These are phyloP conservation scores for Pseudocheirus occidentalis DNA, from an alignment of 2,797 vertebrate genomes.

Conservation along the genomic window DNA sequence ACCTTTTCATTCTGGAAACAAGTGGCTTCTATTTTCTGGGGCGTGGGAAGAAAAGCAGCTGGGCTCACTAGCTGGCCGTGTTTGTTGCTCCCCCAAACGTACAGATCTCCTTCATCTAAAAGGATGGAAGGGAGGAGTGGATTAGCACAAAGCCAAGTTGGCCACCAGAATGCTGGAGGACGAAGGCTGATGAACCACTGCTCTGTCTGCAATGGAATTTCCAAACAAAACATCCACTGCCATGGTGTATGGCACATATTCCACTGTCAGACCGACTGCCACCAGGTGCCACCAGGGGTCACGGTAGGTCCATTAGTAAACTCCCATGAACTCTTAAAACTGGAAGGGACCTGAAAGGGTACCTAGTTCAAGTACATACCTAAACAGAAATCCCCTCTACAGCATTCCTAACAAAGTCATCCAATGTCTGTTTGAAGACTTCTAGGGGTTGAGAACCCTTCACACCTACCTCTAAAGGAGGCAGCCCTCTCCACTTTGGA, in stretches of 20 bases:
- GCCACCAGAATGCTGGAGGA: background rate
- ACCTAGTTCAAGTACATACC: background rate
- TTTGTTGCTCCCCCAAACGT: conserved; percentile 95
- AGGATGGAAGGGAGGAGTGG: conserved; percentile 46
- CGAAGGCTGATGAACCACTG: background rate
- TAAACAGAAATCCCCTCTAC: background rate
- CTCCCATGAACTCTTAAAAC: background rate
- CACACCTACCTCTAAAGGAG: background rate
- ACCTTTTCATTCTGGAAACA: conserved; percentile 88
- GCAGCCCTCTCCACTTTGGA: background rate
- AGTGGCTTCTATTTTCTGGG: conserved; percentile 84
- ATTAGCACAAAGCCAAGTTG: background rate
- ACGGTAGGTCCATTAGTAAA: background rate
- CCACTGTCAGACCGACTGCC: background rate
- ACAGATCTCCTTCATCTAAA: conserved; percentile 89
- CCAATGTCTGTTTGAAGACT: background rate
- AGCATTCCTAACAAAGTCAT: background rate
- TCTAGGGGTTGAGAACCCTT: background rate
- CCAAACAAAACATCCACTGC: background rate
- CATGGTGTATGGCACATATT: background rate
- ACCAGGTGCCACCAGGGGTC: background rate
- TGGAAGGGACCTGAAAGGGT: background rate
- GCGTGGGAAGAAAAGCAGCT: conserved; percentile 86
- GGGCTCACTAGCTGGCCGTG: conserved; percentile 88
- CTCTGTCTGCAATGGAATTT: background rate